Evolutionary conservation across 2,888 invertebrate species (phyloP), one percentile per base, ranked within the genome.

Genomic region (Ganaspis brasiliensis): DNA sequence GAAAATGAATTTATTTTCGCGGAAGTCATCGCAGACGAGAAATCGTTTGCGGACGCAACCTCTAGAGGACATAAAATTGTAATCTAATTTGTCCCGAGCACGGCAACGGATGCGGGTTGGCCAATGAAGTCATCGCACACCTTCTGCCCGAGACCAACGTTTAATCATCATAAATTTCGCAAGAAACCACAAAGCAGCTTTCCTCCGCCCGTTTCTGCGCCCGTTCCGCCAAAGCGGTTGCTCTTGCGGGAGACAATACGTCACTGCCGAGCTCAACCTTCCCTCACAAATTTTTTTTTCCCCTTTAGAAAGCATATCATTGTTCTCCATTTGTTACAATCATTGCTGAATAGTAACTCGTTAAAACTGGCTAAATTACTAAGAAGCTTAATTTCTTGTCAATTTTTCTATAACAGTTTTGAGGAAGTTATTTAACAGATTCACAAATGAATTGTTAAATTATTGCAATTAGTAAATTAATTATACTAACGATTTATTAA

Each of bases 121-220:
- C 83, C 86, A 85, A 89, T 89, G 89, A 89, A 89, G 89, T 87
- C 89, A 87, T 89, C 86, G 85, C 79, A 79, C 77, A 80, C 80
- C 78, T 81, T 74, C 77, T 79, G 79, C 79, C 77, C 71, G 81
- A 82, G 81, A 83, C 82, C 86, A 85, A 84, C 87, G 88, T 90
- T 90, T 90, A 91, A 91, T 91, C 90, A 91, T 90, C 91, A 91
- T 91, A 91, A 91, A 91, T 89, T 90, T 89, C 83, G 85, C 85
- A 85, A 84, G 87, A 88, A 89, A 89, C 91, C 90, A 84, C 91
- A 89, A 88, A 88, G 86, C 85, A 78, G 82, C 85, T 85, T 84
- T 85, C 80, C 77, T 82, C 76, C 72, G 55, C 56, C 72, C 31
- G 55, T 55, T 55, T 73, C 79, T 74, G 72, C 77, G 76, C 76